Evolutionary conservation across 2,888 invertebrate genomes (phyloP), one percentile per base, ranked within the genome.

Genomic region (Latheticus oryzae): DNA sequence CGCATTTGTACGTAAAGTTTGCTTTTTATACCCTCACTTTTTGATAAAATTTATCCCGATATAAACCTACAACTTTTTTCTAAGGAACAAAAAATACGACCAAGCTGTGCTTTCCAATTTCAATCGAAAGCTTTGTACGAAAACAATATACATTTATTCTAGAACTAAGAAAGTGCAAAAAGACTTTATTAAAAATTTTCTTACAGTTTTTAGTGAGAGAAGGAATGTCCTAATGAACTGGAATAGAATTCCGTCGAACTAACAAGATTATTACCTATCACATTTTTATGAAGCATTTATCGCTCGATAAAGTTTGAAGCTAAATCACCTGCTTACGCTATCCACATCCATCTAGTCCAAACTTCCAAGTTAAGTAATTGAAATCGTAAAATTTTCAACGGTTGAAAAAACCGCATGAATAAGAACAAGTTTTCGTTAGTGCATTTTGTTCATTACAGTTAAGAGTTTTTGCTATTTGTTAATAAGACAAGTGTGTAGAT

Each of bases 1-100:
- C 23, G 47, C 33, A 47, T 47, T 23, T 23, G 23, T 32, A 47
- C 35, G 24, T 48, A 24, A 48, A 48, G 32, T 47, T 47, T 32
- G 32, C 47, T 47, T 47, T 47, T 47, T 47, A 47, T 23, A 13
- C 23, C 15, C 47, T 28, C 32, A 21, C 4, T 17, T 42, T 42
- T 28, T 16, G 42, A 42, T 40, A 40, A 23, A 40, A 40, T 13
- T 24, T 23, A 42, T 12, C 26, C 26, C 11, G 16, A 16, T 15
- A 8, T 30, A 13, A 28, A 16, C 16, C 30, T 33, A 17, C 8
- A 17, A 23, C 23, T 13, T 24, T 7, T 13, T 1, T 17, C 9
- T 13, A n/a, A 40, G 24, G 24, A 47, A 33, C 47, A 47, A 47
- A 47, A 47, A 47, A 47, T 47, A 32, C 19, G 30, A 19, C 9